Evolutionary conservation across 1,140 invertebrate genomes (phyloP).

Genomic region (Chionoecetes opilio): DNA sequence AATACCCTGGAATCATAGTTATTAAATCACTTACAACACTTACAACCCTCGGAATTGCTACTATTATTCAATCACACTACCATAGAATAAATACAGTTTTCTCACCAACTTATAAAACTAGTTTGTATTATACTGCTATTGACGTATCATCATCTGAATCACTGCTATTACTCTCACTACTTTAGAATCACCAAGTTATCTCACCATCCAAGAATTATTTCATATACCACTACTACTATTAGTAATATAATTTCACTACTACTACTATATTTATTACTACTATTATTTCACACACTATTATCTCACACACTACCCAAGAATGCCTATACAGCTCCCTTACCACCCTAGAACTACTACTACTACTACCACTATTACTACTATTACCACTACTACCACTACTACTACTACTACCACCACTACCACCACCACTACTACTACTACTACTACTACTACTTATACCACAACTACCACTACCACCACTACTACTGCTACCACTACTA

Average conservation of each 20-base stretch:
- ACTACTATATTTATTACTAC: background rate
- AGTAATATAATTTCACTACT: no score
- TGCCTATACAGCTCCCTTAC: background rate
- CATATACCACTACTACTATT: no score
- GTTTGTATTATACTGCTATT: no score
- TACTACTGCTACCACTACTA: background rate
- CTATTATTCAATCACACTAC: no score
- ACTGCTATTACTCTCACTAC: background rate
- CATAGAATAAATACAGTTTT: no score
- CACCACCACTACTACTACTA: background rate
- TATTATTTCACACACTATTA: background rate
- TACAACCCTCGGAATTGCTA: no score
- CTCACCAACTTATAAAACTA: no score
- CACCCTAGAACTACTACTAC: background rate
- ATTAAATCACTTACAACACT: no score
- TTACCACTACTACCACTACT: background rate
- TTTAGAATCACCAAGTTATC: background rate
- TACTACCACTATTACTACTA: background rate
- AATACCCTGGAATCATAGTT: no score
- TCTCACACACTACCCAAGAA: background rate
- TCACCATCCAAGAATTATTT: no score
- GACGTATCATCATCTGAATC: no score
- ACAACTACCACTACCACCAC: background rate
- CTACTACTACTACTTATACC: background rate
- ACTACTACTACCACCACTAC: background rate